Base-by-base conservation (phyloP, 2,797 vertebrate genomes). In the Pantherophis vulpinus region DNA sequence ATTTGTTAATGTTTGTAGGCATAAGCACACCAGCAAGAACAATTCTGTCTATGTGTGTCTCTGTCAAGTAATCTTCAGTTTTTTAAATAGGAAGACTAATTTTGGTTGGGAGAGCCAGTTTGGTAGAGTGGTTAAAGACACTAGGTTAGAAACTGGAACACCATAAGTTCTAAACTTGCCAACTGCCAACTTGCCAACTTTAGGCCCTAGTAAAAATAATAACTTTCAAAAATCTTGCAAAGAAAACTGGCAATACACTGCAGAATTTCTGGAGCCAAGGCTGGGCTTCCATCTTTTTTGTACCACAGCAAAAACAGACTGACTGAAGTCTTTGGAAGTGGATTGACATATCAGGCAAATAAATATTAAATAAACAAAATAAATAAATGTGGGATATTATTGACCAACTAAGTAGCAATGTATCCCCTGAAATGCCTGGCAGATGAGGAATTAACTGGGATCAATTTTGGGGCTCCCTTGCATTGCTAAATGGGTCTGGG, bases 401-500 rank as follows among this genome's bases (percentile, higher is more conserved):
- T 79, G 56, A 14, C 42, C 88, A 88, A 61, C 55, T 11, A 60
- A 29, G 14, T 37, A 88, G 47, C 37, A 4, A 7, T 16, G 23
- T 37, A 47, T 58, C 87, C 29, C 23, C 42, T 16, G 12, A 63
- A 90, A 59, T 74, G 8, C 20, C 60, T 47, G 51, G 32, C 87
- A 89, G 47, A 23, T 83, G 86, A 47, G 20, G 66, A 91, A 91
- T 91, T 66, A 74, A 63, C 83, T 89, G 66, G 93, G 83, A 89
- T 88, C 29, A 8, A n/a, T 37, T 60, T 27, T 42, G 27, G 79
- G 61, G 89, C 90, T 95, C 86, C 32, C 20, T 74, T 96, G 94
- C 95, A 86, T 96, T 9, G 1, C 58, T 89, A 89, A 93, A 93
- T 96, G 93, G 37, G 94, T 96, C 95, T 96, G 95, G 96, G 96